Evolutionary conservation across 92 coral and sea anemone species (phyloP).

Genomic region (Pocillopora grandis): DNA sequence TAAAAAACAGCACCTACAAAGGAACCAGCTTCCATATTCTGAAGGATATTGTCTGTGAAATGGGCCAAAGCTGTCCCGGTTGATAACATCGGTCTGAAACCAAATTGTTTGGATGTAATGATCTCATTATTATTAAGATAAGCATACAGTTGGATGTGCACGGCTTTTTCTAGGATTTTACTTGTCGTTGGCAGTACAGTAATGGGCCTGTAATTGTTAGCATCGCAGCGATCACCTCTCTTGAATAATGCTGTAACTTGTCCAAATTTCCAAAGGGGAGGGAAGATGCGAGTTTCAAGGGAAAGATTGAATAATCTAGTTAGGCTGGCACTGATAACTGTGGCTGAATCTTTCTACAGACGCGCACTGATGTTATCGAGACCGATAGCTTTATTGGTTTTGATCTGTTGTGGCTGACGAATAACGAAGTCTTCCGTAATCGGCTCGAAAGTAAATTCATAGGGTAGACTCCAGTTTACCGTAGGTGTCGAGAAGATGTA

Average conservation of each 20-base stretch:
- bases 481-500: background rate
- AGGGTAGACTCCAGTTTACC: background rate
- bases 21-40: background rate
- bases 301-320: conserved; percentile 12
- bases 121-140: no score
- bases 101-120: background rate
- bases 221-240: no score
- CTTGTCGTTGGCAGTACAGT: background rate
- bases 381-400: conserved; percentile 28
- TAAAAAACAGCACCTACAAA: background rate
- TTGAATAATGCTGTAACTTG: no score
- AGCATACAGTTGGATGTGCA: background rate
- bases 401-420: conserved; percentile 17
- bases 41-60: background rate
- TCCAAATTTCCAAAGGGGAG: background rate
- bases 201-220: no score
- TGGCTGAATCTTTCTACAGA: conserved; percentile 33
- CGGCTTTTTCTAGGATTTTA: background rate
- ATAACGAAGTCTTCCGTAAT: conserved; percentile 23
- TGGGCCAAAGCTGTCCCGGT: no score
- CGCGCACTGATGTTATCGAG: background rate
- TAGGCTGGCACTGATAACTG: conserved; percentile 18
- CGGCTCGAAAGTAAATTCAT: conserved; percentile 3
- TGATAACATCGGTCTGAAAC: no score
- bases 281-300: background rate